Base-by-base conservation (phyloP, 2,888 invertebrate genomes). In the Glyphotaelius pellucidus region DNA sequence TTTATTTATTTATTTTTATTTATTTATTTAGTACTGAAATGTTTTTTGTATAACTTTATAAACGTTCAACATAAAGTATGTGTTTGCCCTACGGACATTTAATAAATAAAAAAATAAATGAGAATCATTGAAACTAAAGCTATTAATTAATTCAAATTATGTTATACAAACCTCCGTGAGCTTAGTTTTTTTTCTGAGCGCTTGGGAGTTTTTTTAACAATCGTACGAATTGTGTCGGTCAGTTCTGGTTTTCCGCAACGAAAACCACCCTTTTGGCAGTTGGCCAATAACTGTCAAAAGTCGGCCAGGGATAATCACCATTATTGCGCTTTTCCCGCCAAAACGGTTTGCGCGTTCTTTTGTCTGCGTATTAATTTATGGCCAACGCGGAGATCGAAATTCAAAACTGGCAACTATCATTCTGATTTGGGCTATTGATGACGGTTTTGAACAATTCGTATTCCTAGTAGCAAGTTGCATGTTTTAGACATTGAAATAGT, bases 241-340 rank as follows among this genome's bases (percentile, higher is more conserved):
- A 67, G 67, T 67, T 67, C 25, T 67, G 25, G 67, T 67, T 67
- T 67, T 67, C 25, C 25, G 25, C 67, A 67, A 67, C 67, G n/a
- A 67, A 67, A 67, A 5, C 67, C 25, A n/a, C 67, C 67, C 7
- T 67, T 67, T 67, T 67, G 67, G 67, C 52, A 52, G 52, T 19
- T 19, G 19, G 52, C 52, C 52, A 52, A 15, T 4, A 25, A 67
- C 25, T 79, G 80, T 89, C 88, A 90, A 30, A 47, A 81, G 38
- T 47, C 38, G n/a, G 30, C 81, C 88, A 31, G 81, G 30, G 81
- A 81, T 90, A 83, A 90, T 90, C 32, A 89, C 67, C 47, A 47
- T 81, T 35, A 89, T 89, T 42, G 90, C 90, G 90, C 90, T 90
- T 83, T 90, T 90, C 42, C 42, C 90, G 90, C 90, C 90, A 89